Percentiles rank a stretch among this genome's conserved stretches.
Conservation (phyloP, 2,888 invertebrate genomes). For the Diaphora mendica region DNA sequence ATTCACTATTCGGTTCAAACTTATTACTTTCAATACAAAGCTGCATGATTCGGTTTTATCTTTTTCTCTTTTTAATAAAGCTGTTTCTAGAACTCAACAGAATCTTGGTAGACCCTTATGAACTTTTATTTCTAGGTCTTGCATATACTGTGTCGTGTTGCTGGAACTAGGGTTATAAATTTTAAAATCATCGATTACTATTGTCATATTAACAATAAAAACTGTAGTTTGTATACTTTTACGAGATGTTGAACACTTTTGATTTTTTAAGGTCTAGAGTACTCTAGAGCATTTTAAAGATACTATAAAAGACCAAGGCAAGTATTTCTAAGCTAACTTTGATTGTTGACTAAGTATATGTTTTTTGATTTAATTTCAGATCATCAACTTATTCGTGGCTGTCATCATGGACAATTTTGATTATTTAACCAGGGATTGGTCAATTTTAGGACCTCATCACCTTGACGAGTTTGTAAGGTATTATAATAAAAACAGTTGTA, state of each 20-base stretch:
- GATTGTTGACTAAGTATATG: background rate
- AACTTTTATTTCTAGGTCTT: background rate
- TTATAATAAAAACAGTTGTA: background rate
- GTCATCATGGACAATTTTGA: conserved; percentile 99
- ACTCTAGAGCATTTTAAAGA: no score
- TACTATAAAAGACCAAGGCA: background rate
- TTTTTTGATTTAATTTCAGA: conserved; percentile 85
- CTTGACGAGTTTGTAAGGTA: conserved; percentile 97
- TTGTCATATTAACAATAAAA: no score
- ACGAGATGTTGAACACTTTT: no score
- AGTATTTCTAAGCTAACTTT: background rate
- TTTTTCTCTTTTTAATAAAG: no score
- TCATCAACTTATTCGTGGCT: conserved; percentile 99
- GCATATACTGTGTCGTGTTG: background rate
- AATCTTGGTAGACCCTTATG: background rate
- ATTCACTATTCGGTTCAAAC: background rate
- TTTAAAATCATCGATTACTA: background rate
- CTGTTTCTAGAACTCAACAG: no score
- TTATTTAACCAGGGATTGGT: conserved; percentile 99
- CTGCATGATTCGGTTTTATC: background rate
- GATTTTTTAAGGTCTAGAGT: no score
- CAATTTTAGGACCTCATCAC: conserved; percentile 99
- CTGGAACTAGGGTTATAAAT: background rate
- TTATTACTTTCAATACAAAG: background rate
- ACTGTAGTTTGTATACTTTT: no score